phyloP scores from a whole-genome alignment of 2,113 vertebrate species.

The Sceloporus tristichus region DNA sequence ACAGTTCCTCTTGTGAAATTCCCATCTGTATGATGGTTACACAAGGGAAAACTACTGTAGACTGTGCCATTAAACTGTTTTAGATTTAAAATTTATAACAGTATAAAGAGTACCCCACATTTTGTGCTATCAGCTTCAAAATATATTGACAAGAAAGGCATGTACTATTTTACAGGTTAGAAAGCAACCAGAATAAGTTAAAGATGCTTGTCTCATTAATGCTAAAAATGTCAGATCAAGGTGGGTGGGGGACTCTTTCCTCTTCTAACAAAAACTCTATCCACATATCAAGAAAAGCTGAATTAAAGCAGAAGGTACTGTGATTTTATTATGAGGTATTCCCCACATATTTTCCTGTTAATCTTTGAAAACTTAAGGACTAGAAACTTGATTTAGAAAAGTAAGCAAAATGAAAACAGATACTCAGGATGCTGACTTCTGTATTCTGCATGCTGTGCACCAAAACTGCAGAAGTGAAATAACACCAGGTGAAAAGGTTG shows the following conservation, averaged over 20 bases:
- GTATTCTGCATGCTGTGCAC: background rate
- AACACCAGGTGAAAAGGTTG: too few relatives aligned
- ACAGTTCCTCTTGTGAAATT: too few relatives aligned
- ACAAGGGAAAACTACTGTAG: background rate
- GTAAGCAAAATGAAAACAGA: background rate
- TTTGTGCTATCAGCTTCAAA: background rate
- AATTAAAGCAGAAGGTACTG: background rate
- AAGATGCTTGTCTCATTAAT: background rate
- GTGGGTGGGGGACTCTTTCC: too few relatives aligned
- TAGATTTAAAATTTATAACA: background rate
- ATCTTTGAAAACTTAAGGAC: background rate
- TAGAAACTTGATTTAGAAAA: background rate
- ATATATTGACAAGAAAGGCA: background rate
- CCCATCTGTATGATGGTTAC: background rate
- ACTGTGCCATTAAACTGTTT: background rate
- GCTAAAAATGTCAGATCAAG: background rate
- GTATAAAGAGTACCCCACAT: background rate
- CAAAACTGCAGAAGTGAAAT: background rate
- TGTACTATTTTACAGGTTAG: background rate
- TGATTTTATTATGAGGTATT: background rate
- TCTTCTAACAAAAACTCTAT: too few relatives aligned
- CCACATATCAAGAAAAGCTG: background rate
- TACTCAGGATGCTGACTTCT: background rate
- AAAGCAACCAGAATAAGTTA: background rate
- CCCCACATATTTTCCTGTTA: background rate